Percentiles rank a stretch among this genome's conserved stretches.
Evolutionary conservation across 2,888 invertebrate species (phyloP).

Genomic region (Laothoe populi): DNA sequence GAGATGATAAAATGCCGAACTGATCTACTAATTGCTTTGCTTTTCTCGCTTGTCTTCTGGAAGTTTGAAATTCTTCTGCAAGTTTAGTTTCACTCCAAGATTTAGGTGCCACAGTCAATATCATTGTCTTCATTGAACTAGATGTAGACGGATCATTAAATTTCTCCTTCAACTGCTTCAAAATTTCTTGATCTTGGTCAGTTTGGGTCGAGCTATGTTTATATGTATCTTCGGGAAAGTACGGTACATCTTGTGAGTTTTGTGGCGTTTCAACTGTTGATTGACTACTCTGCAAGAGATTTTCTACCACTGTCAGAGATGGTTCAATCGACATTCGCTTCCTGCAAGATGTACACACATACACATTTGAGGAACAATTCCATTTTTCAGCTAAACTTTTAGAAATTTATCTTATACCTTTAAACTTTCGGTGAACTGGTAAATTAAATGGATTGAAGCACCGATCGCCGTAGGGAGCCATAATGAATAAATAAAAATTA

Average conservation of each 20-base stretch:
- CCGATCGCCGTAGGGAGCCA: not conserved
- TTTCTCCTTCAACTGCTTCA: conserved; percentile 37
- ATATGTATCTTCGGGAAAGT: conserved; percentile 29
- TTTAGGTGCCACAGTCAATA: conserved; percentile 37
- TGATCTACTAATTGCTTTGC: conserved; percentile 35
- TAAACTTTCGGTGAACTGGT: not conserved
- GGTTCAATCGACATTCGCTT: conserved; percentile 20
- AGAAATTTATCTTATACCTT: not conserved
- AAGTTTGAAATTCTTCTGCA: conserved; percentile 36
- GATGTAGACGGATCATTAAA: conserved; percentile 38
- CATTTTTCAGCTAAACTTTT: conserved; percentile 21
- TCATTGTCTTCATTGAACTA: conserved; percentile 36
- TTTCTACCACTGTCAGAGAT: not conserved
- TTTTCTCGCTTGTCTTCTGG: conserved; percentile 41
- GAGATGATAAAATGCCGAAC: conserved; percentile 38
- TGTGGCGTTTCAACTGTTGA: conserved; percentile 24
- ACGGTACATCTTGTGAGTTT: conserved; percentile 29
- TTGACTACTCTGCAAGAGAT: not conserved
- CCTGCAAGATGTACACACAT: conserved; percentile 26
- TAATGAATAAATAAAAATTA: too few species aligned
- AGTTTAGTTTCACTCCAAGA: conserved; percentile 38
- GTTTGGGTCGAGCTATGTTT: conserved; percentile 31
- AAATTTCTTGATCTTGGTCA: conserved; percentile 34
- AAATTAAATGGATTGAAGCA: conserved; percentile 7
- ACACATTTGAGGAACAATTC: conserved; percentile 2